Evolutionary conservation across 2,797 vertebrate genomes (phyloP).

Genomic region (Alcedo quadribrachys): DNA sequence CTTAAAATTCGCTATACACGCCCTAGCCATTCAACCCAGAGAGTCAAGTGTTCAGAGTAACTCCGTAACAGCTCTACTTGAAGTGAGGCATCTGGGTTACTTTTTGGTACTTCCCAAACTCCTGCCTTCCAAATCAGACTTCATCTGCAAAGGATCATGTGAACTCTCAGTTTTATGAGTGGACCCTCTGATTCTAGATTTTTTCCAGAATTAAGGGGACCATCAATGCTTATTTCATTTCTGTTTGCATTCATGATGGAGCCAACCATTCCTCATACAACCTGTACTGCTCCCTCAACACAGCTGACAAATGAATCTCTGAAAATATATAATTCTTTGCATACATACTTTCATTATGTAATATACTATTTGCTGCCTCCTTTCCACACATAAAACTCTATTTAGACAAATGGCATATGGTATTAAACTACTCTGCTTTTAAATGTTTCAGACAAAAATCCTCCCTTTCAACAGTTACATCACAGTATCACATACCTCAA

Average conservation of each 20-base stretch:
- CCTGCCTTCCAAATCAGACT: neutral
- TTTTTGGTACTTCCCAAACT: neutral
- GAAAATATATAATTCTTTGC: neutral
- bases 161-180: neutral
- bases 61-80: neutral
- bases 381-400: neutral
- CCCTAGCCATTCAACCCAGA: neutral
- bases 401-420: neutral
- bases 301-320: neutral
- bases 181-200: neutral
- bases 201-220: rapidly evolving
- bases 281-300: neutral
- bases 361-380: neutral
- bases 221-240: neutral
- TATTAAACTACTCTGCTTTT: neutral
- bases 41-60: neutral
- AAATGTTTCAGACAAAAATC: neutral
- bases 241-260: neutral
- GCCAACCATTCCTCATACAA: neutral
- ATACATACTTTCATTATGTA: neutral
- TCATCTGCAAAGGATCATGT: neutral
- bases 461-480: neutral
- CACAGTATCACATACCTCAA: neutral
- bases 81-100: neutral
- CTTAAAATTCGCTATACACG: neutral